Percentiles rank a stretch among this genome's conserved stretches.
These are phyloP conservation scores for Sebastes paucispinis DNA, from an alignment of 2,797 vertebrate species.

Conservation along the genomic window DNA sequence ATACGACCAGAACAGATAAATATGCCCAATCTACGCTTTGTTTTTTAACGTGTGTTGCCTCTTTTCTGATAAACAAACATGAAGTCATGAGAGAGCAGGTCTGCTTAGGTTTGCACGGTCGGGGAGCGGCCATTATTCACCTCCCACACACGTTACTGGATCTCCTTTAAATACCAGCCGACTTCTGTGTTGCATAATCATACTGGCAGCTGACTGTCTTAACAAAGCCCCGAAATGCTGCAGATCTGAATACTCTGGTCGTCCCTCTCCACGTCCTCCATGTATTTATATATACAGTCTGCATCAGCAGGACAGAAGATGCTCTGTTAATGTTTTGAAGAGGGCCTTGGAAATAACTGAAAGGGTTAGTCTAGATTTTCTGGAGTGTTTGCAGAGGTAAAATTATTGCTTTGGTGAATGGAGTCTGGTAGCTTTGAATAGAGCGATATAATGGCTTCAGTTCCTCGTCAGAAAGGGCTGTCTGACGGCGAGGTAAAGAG, in stretches of 20 bases:
- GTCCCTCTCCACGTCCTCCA: not conserved
- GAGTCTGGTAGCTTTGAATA: no score
- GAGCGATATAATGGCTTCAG: no score
- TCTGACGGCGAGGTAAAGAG: no score
- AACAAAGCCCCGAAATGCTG: not conserved
- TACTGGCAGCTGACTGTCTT: constrained; percentile 22
- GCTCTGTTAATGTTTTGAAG: not conserved
- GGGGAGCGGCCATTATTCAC: constrained; percentile 54
- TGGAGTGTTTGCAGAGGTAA: no score
- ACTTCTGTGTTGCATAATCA: constrained; percentile 44
- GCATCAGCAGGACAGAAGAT: not conserved
- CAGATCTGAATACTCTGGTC: not conserved
- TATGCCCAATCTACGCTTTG: not conserved
- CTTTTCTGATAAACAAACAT: not conserved
- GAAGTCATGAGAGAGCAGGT: constrained; percentile 45
- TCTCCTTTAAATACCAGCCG: constrained; percentile 50
- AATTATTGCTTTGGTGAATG: no score
- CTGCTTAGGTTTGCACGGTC: not conserved
- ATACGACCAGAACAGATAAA: not conserved
- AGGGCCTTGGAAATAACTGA: no score
- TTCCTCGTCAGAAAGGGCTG: fast-evolving
- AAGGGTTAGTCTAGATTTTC: no score
- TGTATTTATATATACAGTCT: not conserved
- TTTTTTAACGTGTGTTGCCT: not conserved
- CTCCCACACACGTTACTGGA: constrained; percentile 17